These are phyloP conservation scores for Pammene aurita DNA, from an alignment of 2,888 invertebrate genomes.

Conservation along the genomic window DNA sequence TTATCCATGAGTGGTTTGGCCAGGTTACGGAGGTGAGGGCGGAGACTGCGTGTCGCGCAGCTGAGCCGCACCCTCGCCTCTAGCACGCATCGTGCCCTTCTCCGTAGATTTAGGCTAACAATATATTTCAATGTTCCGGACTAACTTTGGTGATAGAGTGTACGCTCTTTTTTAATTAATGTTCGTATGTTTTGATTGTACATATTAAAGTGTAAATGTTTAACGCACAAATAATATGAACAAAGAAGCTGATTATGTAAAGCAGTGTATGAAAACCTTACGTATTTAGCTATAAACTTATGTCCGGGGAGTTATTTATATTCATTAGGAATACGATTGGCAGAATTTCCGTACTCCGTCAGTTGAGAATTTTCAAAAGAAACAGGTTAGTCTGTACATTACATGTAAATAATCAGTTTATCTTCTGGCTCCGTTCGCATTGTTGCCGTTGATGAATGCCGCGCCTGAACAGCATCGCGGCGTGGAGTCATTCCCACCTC, in stretches of 20 bases:
- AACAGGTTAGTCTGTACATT: slow-evolving; percentile 31
- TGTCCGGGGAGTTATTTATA: slow-evolving; percentile 67
- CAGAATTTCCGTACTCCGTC: slow-evolving; percentile 64
- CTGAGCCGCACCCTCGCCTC: slow-evolving; percentile 61
- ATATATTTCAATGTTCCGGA: slow-evolving; percentile 70
- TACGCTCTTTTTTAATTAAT: slow-evolving; percentile 76
- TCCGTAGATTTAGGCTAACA: slow-evolving; percentile 65
- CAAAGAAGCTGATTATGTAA: slow-evolving; percentile 69
- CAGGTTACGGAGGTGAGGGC: slow-evolving; percentile 76
- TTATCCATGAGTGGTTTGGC: slow-evolving; percentile 56
- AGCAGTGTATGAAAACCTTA: slow-evolving; percentile 69
- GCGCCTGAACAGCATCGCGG: slow-evolving; percentile 1
- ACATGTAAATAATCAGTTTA: slow-evolving; percentile 33
- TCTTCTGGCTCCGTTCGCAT: slow-evolving; percentile 21
- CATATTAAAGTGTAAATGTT: slow-evolving; percentile 83
- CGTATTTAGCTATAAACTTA: slow-evolving; percentile 77
- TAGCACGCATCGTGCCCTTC: slow-evolving; percentile 56
- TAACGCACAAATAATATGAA: slow-evolving; percentile 82
- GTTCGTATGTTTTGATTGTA: slow-evolving; percentile 82
- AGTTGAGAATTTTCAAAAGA: slow-evolving; percentile 53
- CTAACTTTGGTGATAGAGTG: slow-evolving; percentile 72
- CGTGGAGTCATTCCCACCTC: background rate
- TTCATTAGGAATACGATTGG: slow-evolving; percentile 69
- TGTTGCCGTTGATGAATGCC: slow-evolving; percentile 6
- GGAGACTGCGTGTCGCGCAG: slow-evolving; percentile 66